phyloP scores from a whole-genome alignment of 2,797 vertebrate genomes.

The Vireo griseus region DNA sequence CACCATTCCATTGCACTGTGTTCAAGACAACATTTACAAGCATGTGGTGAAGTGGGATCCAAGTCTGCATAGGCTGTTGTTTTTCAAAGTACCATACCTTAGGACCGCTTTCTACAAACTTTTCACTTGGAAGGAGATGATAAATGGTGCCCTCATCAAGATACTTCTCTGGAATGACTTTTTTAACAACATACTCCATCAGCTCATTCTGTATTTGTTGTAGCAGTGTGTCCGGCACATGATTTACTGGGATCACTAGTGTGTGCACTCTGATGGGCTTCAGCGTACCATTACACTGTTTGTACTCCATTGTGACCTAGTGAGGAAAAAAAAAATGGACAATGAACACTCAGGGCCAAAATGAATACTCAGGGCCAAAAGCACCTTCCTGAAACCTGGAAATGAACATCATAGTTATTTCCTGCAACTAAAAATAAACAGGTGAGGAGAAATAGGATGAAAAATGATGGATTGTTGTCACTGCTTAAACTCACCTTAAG shows the following conservation, averaged over 20 bases:
- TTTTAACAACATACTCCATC: constrained; percentile 82
- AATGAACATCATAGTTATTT: background rate
- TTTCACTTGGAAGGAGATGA: constrained; percentile 83
- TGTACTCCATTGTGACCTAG: constrained; percentile 85
- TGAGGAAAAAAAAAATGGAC: background rate
- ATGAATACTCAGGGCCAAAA: background rate
- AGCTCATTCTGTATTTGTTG: constrained; percentile 83
- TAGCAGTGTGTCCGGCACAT: constrained; percentile 75
- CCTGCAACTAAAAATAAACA: background rate
- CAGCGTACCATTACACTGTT: constrained; percentile 78
- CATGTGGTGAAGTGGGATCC: background rate
- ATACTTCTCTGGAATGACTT: constrained; percentile 82
- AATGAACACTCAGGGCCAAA: background rate
- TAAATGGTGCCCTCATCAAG: constrained; percentile 83
- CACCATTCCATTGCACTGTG: background rate
- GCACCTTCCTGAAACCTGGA: background rate
- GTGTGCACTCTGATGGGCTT: constrained; percentile 82
- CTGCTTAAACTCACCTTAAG: background rate
- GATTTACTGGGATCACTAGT: constrained; percentile 82
- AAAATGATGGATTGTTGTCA: background rate
- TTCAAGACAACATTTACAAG: background rate
- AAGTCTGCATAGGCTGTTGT: background rate
- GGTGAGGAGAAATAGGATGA: background rate
- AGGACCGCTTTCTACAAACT: constrained; percentile 83
- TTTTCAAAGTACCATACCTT: constrained; percentile 66